Evolutionary conservation across 2,797 vertebrate genomes (phyloP).

Genomic region (Squalus acanthias): DNA sequence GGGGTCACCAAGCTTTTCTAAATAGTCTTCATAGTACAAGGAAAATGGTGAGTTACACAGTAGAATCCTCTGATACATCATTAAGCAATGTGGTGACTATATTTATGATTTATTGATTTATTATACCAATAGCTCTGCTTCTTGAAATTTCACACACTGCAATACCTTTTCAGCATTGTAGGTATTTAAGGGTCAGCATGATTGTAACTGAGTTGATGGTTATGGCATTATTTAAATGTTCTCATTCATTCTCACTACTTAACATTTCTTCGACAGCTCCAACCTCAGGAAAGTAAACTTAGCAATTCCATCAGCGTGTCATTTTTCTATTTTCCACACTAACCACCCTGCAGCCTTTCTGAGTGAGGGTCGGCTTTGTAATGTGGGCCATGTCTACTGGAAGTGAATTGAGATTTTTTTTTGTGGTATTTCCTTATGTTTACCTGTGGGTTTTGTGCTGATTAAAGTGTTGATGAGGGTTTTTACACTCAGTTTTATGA

Average conservation of each 20-base stretch:
- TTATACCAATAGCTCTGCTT: neutral
- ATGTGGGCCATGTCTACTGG: neutral
- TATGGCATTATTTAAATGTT: neutral
- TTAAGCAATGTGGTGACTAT: neutral
- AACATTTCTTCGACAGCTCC: neutral
- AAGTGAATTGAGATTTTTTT: neutral
- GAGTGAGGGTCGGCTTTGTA: neutral
- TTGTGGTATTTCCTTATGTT: neutral
- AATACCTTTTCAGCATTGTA: neutral
- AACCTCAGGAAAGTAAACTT: neutral
- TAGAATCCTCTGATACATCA: neutral
- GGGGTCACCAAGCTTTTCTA: conserved; percentile 44
- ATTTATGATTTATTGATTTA: neutral
- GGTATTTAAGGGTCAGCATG: neutral
- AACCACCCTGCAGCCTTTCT: neutral
- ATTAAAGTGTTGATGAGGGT: neutral
- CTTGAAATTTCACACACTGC: neutral
- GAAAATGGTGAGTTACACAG: neutral
- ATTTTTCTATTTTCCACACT: neutral
- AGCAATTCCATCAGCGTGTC: neutral
- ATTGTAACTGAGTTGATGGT: neutral
- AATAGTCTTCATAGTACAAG: neutral
- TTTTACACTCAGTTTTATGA: neutral
- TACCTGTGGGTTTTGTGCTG: neutral
- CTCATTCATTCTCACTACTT: neutral